Evolutionary conservation across 2,888 invertebrate genomes (phyloP).

Genomic region (Xanthia icteritia): DNA sequence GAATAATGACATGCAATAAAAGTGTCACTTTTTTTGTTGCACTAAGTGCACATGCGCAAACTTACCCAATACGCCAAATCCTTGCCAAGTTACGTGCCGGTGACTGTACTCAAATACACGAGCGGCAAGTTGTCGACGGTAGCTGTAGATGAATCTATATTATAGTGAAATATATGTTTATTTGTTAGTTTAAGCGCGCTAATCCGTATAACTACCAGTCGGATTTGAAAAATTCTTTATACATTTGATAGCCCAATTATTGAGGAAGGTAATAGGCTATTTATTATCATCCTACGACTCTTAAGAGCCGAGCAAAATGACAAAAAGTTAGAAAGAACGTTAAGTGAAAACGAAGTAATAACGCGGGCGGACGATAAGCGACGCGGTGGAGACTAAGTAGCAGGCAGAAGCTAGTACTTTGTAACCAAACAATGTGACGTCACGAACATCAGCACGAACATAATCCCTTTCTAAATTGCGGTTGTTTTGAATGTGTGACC

Average conservation of each 20-base stretch:
- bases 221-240: background rate
- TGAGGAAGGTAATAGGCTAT: background rate
- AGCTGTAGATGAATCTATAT: too few relatives aligned
- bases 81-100: too few relatives aligned
- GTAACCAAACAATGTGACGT: slow-evolving; percentile 4
- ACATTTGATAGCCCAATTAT: background rate
- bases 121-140: too few relatives aligned
- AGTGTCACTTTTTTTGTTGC: too few relatives aligned
- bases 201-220: background rate
- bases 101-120: too few relatives aligned
- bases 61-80: too few relatives aligned
- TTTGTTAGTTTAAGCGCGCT: background rate
- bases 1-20: too few relatives aligned
- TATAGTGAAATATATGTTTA: too few relatives aligned
- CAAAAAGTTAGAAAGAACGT: too few relatives aligned
- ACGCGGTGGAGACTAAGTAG: background rate
- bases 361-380: background rate
- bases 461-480: slow-evolving; percentile 39
- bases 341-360: background rate
- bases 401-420: background rate
- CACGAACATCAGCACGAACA: slow-evolving; percentile 4
- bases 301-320: background rate
- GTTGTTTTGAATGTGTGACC: slow-evolving; percentile 29
- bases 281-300: background rate
- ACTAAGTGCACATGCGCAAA: too few relatives aligned